These are phyloP conservation scores for Pseudonaja textilis DNA, from an alignment of 2,113 vertebrate genomes.

Conservation along the genomic window DNA sequence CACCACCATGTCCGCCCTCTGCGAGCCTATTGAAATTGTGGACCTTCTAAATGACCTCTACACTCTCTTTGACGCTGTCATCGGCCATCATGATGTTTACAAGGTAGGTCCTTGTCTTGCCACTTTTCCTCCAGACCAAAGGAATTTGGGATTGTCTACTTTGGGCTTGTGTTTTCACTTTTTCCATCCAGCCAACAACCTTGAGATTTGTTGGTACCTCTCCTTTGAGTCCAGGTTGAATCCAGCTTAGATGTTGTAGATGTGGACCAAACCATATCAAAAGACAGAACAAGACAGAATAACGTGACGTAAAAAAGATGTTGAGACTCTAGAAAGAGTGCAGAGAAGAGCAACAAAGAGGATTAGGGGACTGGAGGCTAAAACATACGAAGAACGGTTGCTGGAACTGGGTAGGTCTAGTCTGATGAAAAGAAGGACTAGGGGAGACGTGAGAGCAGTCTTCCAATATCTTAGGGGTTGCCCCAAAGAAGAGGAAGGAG, in stretches of 20 bases:
- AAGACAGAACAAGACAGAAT: too few relatives aligned
- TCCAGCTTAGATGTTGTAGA: background rate
- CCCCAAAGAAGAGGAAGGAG: too few relatives aligned
- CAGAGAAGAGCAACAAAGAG: too few relatives aligned
- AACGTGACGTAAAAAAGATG: too few relatives aligned
- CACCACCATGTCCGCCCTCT: constrained; percentile 92
- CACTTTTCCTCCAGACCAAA: background rate
- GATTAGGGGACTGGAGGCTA: too few relatives aligned
- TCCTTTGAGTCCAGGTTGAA: background rate
- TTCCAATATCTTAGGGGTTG: too few relatives aligned
- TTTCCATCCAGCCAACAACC: background rate
- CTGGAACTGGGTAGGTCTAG: too few relatives aligned
- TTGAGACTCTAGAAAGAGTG: too few relatives aligned
- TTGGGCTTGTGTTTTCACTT: background rate
- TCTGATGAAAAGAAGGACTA: too few relatives aligned
- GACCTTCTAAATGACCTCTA: constrained; percentile 94
- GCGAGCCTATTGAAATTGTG: constrained; percentile 90
- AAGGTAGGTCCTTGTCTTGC: constrained; percentile 71
- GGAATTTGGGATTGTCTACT: background rate
- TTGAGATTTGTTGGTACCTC: background rate
- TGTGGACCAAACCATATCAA: background rate
- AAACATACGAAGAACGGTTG: too few relatives aligned
- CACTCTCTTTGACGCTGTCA: constrained; percentile 85
- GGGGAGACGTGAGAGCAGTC: too few relatives aligned
- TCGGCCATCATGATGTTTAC: constrained; percentile 89